Evolutionary conservation across 30 jellyfish, hydroid and myxozoan genomes (phyloP), one percentile per base, ranked within the genome.

Genomic region (Rhopilema esculentum): DNA sequence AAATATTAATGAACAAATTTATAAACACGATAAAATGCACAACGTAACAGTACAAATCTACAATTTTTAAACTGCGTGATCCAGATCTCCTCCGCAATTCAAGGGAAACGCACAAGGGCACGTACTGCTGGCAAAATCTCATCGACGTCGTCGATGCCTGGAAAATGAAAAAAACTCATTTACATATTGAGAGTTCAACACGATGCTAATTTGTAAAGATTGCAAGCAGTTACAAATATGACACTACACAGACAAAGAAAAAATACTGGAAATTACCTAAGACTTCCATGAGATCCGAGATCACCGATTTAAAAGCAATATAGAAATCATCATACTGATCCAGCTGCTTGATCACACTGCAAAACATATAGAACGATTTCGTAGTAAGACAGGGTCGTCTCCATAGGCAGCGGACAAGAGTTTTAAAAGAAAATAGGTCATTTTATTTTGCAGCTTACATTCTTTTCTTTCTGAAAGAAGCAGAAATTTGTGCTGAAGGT

Each of bases 111-210:
- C 17, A 89, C 90, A 33, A 89, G 80, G 4, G 97, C 97, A 9
- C 97, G 90, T 20, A 93, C 93, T 29, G 97, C 83, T 9, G 98
- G 97, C 12, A 93, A 91, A 25, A 93, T 89, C 64, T 93, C 98
- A 27, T 93, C 98, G 27, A 85, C 92, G 16, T 85, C 53, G 68
- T 88, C 96, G 22, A 88, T 89, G 22, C 96, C 98, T 93, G 29
- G 30, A 80, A 85, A 20, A 66, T 0, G 6, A 27, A 53, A 49
- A 57, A 26, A 20, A 75, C 49, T 40, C 8, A 23, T 25, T 12
- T 2, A 40, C n/a, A n/a, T n/a, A n/a, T n/a, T n/a, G n/a, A n/a
- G n/a, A n/a, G n/a, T n/a, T n/a, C n/a, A n/a, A n/a, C n/a, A n/a
- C n/a, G n/a, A n/a, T n/a, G n/a, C n/a, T n/a, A n/a, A n/a, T n/a